Evolutionary conservation across 2,113 vertebrate genomes (phyloP), one percentile per base, ranked within the genome.

Genomic region (Progne subis): DNA sequence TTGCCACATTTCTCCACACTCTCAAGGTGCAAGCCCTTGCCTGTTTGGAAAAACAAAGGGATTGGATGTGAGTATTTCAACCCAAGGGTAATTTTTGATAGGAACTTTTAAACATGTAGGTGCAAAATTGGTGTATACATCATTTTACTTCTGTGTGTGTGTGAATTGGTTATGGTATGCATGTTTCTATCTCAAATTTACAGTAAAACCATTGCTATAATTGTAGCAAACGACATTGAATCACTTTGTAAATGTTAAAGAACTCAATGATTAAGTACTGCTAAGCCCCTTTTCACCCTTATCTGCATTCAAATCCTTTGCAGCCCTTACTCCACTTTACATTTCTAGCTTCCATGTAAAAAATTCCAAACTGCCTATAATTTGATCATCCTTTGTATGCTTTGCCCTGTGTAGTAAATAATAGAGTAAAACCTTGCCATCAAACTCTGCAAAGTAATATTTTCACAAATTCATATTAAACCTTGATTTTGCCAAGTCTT

Each of bases 381-480:
- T 53, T 60, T 82, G 44, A 67, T 39, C 8, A 14, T 60, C 28
- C 69, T 41, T 41, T n/a, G 6, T 44, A 9, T 59, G 12, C 10
- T 67, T 59, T 72, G 31, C 5, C 4, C 26, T 11, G 3, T 32
- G 6, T 29, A 29, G 10, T 39, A 72, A 18, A 31, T 17, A 67
- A 46, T 10, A 75, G 16, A 60, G 6, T 24, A 43, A 50, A 81
- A 67, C 7, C n/a, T 67, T 53, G 28, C 13, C 16, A 53, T 14
- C 0, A 0, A 75, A 75, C 7, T 50, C 21, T 29, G 37, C 14
- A 6, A 29, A 67, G 7, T 6, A 29, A 16, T 32, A 25, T 41
- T 53, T 82, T 75, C 53, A 39, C 9, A n/a, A 57, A 39, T 60
- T 53, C 18, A 11, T 52, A 25, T 68, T 25, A 75, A 89, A 75